Conservation (phyloP, 2,888 invertebrate genomes). For the Lysandra bellargus region DNA sequence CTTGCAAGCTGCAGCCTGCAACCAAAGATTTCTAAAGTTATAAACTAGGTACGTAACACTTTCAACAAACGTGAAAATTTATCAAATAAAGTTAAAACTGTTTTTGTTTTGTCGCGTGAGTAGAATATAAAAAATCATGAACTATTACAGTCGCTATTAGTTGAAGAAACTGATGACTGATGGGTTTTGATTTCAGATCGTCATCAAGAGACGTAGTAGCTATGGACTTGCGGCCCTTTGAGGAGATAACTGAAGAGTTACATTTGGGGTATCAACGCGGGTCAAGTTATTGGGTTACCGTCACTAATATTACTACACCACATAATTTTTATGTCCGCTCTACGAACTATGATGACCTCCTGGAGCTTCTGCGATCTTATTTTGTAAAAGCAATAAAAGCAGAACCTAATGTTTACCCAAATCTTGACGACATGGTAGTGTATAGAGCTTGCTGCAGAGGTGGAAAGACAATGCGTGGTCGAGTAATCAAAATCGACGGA, state of each 20-base stretch:
- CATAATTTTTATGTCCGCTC: slow-evolving; percentile 42
- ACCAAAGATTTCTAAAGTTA: too few species aligned
- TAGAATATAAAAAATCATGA: background rate
- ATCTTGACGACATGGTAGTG: slow-evolving; percentile 1
- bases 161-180: too few species aligned
- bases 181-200: background rate
- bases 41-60: too few species aligned
- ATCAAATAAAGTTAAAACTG: too few species aligned
- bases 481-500: slow-evolving; percentile 38
- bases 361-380: slow-evolving; percentile 10
- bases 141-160: too few species aligned
- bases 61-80: too few species aligned
- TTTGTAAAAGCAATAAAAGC: background rate
- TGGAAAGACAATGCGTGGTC: slow-evolving; percentile 36
- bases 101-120: background rate
- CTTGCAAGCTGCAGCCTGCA: too few species aligned
- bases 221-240: background rate
- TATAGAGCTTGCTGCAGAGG: background rate
- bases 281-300: slow-evolving; percentile 39
- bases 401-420: background rate
- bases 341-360: slow-evolving; percentile 31
- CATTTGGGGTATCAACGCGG: slow-evolving; percentile 19
- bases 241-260: background rate
- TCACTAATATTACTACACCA: slow-evolving; percentile 41
- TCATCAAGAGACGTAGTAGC: background rate